phyloP scores from a whole-genome alignment of 2,113 vertebrate genomes.

The Gymnarchus niloticus region DNA sequence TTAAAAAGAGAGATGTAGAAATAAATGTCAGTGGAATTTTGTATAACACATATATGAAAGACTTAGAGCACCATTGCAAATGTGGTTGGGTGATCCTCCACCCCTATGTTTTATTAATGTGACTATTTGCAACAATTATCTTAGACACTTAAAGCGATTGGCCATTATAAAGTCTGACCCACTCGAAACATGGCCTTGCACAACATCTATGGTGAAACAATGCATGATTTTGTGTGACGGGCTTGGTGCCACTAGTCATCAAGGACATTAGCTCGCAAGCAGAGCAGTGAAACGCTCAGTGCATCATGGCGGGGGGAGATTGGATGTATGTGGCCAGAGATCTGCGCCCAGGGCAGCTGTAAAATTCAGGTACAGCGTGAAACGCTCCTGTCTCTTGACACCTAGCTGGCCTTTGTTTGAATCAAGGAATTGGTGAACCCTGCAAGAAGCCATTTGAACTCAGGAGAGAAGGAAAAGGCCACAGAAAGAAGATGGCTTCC shows the following conservation, averaged over 20 bases:
- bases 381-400: background rate
- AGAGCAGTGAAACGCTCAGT: background rate
- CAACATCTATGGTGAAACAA: slow-evolving; percentile 37
- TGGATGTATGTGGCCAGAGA: background rate
- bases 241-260: background rate
- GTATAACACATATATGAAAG: slow-evolving; percentile 32
- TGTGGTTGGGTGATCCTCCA: slow-evolving; percentile 16
- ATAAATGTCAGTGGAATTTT: slow-evolving; percentile 16
- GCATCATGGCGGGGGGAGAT: background rate
- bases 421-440: background rate
- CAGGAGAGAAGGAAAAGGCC: background rate
- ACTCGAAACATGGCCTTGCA: slow-evolving; percentile 37
- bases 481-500: background rate
- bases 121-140: slow-evolving; percentile 54
- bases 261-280: background rate
- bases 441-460: background rate
- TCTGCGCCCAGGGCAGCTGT: background rate
- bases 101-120: slow-evolving; percentile 48
- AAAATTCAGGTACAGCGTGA: background rate
- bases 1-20: slow-evolving; percentile 26
- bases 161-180: slow-evolving; percentile 34
- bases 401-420: background rate
- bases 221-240: slow-evolving; percentile 22
- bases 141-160: slow-evolving; percentile 46
- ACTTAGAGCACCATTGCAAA: slow-evolving; percentile 26